phyloP scores from a whole-genome alignment of 2,113 vertebrate species.

The Anhinga rufa region DNA sequence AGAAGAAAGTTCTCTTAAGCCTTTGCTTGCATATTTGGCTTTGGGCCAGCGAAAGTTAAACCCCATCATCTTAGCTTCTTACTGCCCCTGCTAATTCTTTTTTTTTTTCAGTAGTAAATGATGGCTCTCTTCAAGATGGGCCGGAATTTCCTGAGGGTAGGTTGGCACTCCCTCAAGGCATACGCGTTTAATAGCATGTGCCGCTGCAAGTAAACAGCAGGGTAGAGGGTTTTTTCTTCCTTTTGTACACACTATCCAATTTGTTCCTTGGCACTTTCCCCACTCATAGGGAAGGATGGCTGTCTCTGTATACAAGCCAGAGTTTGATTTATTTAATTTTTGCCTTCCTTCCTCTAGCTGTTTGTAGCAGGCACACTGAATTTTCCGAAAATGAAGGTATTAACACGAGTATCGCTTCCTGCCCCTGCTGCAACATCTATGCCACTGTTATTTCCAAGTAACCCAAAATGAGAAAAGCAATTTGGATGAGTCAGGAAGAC shows the following conservation, averaged over 20 bases:
- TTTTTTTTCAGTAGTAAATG: background rate
- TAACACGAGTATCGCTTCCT: background rate
- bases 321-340: background rate
- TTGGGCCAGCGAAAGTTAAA: conserved; percentile 15
- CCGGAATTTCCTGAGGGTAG: background rate
- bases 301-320: background rate
- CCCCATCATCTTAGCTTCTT: background rate
- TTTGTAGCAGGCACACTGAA: background rate
- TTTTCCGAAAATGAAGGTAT: conserved; percentile 36
- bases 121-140: background rate
- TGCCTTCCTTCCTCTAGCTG: background rate
- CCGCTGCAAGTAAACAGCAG: background rate
- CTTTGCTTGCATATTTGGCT: conserved; percentile 34
- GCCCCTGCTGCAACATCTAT: background rate
- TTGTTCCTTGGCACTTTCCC: background rate
- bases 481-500: conserved; percentile 19
- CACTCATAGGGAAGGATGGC: background rate
- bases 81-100: background rate
- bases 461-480: conserved; percentile 3
- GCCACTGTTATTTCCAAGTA: background rate
- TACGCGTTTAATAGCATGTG: background rate
- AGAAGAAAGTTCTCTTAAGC: conserved; percentile 52
- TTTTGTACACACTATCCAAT: background rate
- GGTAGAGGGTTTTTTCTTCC: background rate
- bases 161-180: background rate